Percentiles rank a stretch among this genome's conserved stretches.
Evolutionary conservation across 2,888 invertebrate species (phyloP).

Genomic region (Tromatobia lineatoria): DNA sequence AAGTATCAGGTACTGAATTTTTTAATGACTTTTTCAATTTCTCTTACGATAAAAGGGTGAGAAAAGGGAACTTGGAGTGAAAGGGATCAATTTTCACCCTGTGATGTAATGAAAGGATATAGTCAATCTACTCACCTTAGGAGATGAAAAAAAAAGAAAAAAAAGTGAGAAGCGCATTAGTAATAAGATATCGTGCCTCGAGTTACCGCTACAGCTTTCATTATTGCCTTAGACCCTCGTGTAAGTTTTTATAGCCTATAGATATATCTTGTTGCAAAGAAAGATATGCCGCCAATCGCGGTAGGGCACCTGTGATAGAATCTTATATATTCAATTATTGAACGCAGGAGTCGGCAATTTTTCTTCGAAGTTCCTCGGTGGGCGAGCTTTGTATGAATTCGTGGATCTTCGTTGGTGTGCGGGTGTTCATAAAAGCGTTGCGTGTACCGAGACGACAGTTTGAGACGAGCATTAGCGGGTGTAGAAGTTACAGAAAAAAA

Average conservation of each 20-base stretch:
- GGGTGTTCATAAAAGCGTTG: constrained; percentile 17
- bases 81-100: constrained; percentile 34
- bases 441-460: constrained; percentile 16
- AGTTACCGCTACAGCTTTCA: constrained; percentile 3
- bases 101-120: not conserved
- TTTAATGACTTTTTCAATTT: not conserved
- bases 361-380: constrained; percentile 54
- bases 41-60: not conserved
- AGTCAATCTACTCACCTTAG: constrained; percentile 2
- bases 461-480: not conserved
- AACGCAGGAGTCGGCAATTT: constrained; percentile 22
- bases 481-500: constrained; percentile 7
- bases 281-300: constrained; percentile 44
- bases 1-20: too few relatives aligned
- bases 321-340: constrained; percentile 54
- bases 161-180: constrained; percentile 32
- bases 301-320: constrained; percentile 45
- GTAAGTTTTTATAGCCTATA: not conserved
- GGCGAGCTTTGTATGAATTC: constrained; percentile 34
- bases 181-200: constrained; percentile 29
- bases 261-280: constrained; percentile 38
- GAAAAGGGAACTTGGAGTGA: not conserved
- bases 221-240: not conserved
- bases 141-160: not conserved
- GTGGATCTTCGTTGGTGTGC: constrained; percentile 32